Evolutionary conservation across 1,140 invertebrate genomes (phyloP), one percentile per base, ranked within the genome.

Genomic region (Leptonema lineaticorne): DNA sequence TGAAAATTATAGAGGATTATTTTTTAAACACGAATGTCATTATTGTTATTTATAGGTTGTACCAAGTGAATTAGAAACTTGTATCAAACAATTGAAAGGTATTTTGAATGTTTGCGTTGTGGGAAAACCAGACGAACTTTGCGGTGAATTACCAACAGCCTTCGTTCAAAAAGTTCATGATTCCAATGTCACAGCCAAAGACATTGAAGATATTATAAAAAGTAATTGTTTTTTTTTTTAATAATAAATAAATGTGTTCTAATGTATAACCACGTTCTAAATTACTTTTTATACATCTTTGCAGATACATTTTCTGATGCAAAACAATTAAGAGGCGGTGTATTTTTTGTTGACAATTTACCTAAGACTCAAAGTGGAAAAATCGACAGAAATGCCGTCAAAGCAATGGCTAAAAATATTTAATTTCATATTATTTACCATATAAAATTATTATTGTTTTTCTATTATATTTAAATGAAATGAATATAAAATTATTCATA

Each of bases 321-420:
- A 20, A 80, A 81, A 59, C 72, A 75, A 62, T 65, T 81, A 2
- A 65, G 75, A 62, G 85, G 81, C 5, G 85, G 84, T 0, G 78
- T 87, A 11, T 70, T 76, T 41, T 86, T 87, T 68, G 65, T 85
- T 6, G 74, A 80, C 0, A 69, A 71, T 28, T 83, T 87, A 58
- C 85, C 86, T 20, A 82, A 81, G 70, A 83, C 78, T 33, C 68
- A 81, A 11, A 75, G 79, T 2, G 86, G 85, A 22, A 83, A 83
- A 73, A 80, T 83, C 64, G 70, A 71, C 29, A 67, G 69, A 50
- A 71, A 68, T 59, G 41, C 27, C 1, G 16, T 71, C 0, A 71
- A 71, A 16, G 11, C 18, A 4, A 24, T 50, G 45, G 37, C 37
- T 2, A 45, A 16, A 6, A 45, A 45, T 45, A 45, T n/a, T 14